A percentile compares a stretch with the other conserved stretches of the same genome.
Evolutionary conservation across 2,888 invertebrate genomes (phyloP).

Genomic region (Imbricaverruca yamaguchii): DNA sequence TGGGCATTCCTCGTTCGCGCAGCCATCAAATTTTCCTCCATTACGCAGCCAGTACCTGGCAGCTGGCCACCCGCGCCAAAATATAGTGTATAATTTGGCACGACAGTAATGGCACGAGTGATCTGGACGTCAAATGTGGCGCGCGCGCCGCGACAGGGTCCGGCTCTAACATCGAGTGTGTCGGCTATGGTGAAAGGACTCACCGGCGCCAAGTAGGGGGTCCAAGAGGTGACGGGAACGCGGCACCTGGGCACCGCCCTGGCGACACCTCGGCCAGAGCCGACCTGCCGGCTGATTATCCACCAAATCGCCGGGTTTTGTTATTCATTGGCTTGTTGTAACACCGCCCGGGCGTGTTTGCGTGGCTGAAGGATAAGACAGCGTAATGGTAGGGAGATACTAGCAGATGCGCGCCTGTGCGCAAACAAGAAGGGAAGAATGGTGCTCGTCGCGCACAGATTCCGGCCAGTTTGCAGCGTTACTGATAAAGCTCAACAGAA

Average conservation of each 20-base stretch:
- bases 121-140: not conserved
- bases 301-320: not conserved
- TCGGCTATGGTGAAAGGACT: too few relatives aligned
- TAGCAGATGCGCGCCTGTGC: too few relatives aligned
- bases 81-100: slow-evolving; percentile 1
- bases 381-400: not conserved
- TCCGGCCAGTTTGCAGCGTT: too few relatives aligned
- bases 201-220: too few relatives aligned
- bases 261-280: too few relatives aligned
- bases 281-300: too few relatives aligned
- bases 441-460: too few relatives aligned
- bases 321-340: not conserved
- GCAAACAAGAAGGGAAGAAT: too few relatives aligned
- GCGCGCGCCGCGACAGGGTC: not conserved
- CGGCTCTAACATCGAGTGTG: not conserved
- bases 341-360: not conserved
- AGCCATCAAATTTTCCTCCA: not conserved
- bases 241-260: too few relatives aligned
- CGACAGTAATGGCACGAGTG: slow-evolving; percentile 9
- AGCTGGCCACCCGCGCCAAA: slow-evolving; percentile 12
- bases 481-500: not conserved
- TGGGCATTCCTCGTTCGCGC: not conserved
- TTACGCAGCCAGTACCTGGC: not conserved
- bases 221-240: too few relatives aligned
- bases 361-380: not conserved